phyloP scores from a whole-genome alignment of 2,797 vertebrate genomes.

The Cebuella pygmaea region DNA sequence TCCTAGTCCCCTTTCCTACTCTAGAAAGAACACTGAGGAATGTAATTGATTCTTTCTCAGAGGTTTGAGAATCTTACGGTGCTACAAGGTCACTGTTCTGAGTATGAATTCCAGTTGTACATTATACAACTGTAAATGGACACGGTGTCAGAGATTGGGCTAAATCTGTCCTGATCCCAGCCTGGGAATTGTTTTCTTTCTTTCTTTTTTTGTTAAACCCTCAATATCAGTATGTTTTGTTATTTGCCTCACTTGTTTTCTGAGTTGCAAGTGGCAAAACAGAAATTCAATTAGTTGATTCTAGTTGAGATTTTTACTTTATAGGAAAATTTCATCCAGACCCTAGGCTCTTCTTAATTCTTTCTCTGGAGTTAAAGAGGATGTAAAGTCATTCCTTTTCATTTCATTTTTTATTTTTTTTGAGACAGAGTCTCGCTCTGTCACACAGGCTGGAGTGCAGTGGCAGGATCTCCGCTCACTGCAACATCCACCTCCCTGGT shows the following conservation, averaged over 20 bases:
- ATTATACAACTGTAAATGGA: slow-evolving; percentile 36
- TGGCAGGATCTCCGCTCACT: background rate
- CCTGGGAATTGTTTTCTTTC: slow-evolving; percentile 32
- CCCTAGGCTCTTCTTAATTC: background rate
- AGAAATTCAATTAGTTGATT: slow-evolving; percentile 24
- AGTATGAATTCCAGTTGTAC: slow-evolving; percentile 56
- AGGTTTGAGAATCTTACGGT: background rate
- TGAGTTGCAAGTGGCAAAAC: background rate
- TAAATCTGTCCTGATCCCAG: slow-evolving; percentile 30
- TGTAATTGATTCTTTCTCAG: slow-evolving; percentile 48
- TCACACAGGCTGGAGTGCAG: background rate
- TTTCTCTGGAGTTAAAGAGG: background rate
- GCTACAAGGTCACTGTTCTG: background rate
- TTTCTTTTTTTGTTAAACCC: background rate
- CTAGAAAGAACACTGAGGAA: background rate
- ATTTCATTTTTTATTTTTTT: background rate
- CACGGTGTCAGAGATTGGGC: background rate
- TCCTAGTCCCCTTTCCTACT: background rate
- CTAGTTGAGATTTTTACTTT: slow-evolving; percentile 25
- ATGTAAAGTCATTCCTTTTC: background rate
- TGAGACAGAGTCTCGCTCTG: background rate
- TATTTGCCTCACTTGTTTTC: slow-evolving; percentile 22
- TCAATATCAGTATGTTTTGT: background rate
- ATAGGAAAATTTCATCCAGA: background rate
- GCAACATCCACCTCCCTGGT: background rate